phyloP scores from a whole-genome alignment of 2,888 invertebrate genomes.

The Drosophila silvestris region DNA sequence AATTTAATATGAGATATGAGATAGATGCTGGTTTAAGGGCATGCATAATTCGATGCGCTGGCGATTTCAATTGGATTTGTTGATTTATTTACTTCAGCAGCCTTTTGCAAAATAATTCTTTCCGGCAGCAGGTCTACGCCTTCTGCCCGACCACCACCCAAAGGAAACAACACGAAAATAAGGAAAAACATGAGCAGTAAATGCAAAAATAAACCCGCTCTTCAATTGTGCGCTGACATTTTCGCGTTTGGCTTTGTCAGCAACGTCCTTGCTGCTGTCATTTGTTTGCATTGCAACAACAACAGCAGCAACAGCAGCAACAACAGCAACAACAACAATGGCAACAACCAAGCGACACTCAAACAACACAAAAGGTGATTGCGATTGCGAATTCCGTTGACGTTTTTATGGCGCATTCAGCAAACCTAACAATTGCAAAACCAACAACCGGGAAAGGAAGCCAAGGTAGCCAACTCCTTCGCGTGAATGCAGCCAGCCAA shows the following conservation, averaged over 20 bases:
- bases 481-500: slow-evolving; percentile 37
- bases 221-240: slow-evolving; percentile 72
- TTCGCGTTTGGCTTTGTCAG: slow-evolving; percentile 79
- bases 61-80: slow-evolving; percentile 7
- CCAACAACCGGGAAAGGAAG: slow-evolving; percentile 50
- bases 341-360: slow-evolving; percentile 59
- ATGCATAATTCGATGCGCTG: slow-evolving; percentile 7
- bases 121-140: slow-evolving; percentile 62
- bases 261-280: slow-evolving; percentile 80
- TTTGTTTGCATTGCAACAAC: slow-evolving; percentile 72
- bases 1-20: neutral
- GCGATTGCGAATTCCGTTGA: slow-evolving; percentile 81
- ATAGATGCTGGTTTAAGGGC: slow-evolving; percentile 6
- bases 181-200: neutral
- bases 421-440: slow-evolving; percentile 67
- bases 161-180: neutral
- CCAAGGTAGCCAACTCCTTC: slow-evolving; percentile 65
- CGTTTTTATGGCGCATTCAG: slow-evolving; percentile 76
- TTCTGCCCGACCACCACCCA: neutral
- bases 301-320: slow-evolving; percentile 31
- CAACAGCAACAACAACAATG: slow-evolving; percentile 25
- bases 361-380: slow-evolving; percentile 78
- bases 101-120: slow-evolving; percentile 69
- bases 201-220: slow-evolving; percentile 10
- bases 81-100: slow-evolving; percentile 52